Percentiles rank a stretch among this genome's conserved stretches.
Evolutionary conservation across 2,888 invertebrate species (phyloP).

Genomic region (Rhyacophila evoluta): DNA sequence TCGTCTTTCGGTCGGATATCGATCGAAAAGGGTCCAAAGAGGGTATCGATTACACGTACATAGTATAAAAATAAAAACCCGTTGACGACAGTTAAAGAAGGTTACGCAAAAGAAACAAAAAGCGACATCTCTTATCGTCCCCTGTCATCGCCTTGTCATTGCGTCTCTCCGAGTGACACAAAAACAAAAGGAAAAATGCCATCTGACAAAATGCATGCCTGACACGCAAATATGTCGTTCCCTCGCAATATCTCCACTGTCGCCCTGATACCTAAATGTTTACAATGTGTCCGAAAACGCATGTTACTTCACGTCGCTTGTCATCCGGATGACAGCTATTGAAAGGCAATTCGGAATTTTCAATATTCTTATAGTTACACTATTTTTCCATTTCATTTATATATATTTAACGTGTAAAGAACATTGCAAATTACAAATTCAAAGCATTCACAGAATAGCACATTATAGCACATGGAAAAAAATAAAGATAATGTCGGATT

Average conservation of each 20-base stretch:
- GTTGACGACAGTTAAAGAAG: conserved; percentile 5
- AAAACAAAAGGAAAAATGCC: conserved; percentile 47
- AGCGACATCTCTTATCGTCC: conserved; percentile 37
- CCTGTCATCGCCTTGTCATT: conserved; percentile 53
- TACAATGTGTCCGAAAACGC: neutral
- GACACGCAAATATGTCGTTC: conserved; percentile 54
- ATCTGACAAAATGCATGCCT: conserved; percentile 45
- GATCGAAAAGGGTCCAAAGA: neutral
- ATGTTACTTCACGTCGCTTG: neutral
- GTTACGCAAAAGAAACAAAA: conserved; percentile 14
- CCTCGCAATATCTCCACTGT: conserved; percentile 30
- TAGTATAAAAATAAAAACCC: neutral
- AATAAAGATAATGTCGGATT: too few relatives aligned
- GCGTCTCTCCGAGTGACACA: conserved; percentile 37
- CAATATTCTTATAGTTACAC: too few relatives aligned
- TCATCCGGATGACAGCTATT: neutral
- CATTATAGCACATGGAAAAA: too few relatives aligned
- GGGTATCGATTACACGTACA: neutral
- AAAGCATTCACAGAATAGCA: too few relatives aligned
- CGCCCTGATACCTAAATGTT: conserved; percentile 11
- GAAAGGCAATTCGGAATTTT: neutral
- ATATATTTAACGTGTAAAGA: too few relatives aligned
- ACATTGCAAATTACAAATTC: too few relatives aligned
- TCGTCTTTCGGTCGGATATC: neutral
- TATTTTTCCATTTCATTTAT: too few relatives aligned